phyloP scores from a whole-genome alignment of 2,113 vertebrate species.

The Sterna hirundo region DNA sequence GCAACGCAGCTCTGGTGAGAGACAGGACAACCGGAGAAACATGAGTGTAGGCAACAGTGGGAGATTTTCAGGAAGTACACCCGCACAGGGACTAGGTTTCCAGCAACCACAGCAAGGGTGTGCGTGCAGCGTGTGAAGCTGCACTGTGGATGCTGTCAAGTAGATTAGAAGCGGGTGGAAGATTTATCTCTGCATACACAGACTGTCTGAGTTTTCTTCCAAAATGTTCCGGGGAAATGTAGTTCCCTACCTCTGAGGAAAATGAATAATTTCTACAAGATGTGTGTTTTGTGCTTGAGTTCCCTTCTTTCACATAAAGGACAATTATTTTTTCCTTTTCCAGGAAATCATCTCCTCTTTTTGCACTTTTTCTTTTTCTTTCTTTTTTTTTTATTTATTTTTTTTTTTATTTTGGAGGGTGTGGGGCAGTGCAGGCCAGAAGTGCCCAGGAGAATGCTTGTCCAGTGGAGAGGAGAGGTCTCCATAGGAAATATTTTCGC shows the following conservation, averaged over 20 bases:
- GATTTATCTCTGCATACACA: background rate
- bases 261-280: background rate
- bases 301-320: background rate
- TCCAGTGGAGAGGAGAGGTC: background rate
- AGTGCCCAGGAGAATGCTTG: background rate
- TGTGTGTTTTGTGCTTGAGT: background rate
- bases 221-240: background rate
- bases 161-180: background rate
- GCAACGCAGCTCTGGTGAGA: background rate
- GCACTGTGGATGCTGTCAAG: background rate
- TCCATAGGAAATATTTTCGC: background rate
- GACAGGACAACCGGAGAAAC: background rate
- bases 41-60: background rate
- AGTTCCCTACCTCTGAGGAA: background rate
- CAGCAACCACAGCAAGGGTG: background rate
- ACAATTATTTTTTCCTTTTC: background rate
- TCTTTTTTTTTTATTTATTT: background rate
- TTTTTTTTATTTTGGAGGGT: background rate
- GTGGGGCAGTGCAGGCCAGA: fast-evolving
- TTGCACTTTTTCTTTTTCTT: fast-evolving
- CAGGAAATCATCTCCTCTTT: background rate
- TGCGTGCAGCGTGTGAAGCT: background rate
- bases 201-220: background rate
- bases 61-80: background rate
- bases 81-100: background rate